A percentile compares a stretch with the other conserved stretches of the same genome.
These are phyloP conservation scores for Tolypeutes matacus DNA, from an alignment of 2,797 vertebrate genomes.

Conservation along the genomic window DNA sequence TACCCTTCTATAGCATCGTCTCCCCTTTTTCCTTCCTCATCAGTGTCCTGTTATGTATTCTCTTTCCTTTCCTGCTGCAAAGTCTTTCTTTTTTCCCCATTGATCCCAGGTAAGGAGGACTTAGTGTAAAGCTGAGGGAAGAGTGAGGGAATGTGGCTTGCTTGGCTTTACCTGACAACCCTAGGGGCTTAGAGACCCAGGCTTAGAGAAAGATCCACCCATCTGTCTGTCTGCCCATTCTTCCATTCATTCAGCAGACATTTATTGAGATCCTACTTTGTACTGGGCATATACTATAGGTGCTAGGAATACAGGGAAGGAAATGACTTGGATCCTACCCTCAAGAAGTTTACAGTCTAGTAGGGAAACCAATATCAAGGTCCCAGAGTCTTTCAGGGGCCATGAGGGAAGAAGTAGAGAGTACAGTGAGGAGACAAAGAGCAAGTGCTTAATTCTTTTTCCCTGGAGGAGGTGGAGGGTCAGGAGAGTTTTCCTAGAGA, in stretches of 20 bases:
- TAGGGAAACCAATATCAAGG: background rate
- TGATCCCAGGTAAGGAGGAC: background rate
- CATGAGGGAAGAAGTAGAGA: background rate
- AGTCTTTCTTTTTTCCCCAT: background rate
- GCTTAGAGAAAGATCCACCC: background rate
- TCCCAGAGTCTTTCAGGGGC: background rate
- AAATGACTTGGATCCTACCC: background rate
- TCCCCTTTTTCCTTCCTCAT: background rate
- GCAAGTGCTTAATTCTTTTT: background rate
- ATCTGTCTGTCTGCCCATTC: background rate
- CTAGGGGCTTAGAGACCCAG: background rate
- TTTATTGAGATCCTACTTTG: background rate
- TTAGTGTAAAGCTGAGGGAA: background rate
- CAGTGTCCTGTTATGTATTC: background rate
- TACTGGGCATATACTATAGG: background rate
- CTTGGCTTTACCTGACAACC: background rate
- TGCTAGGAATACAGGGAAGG: background rate
- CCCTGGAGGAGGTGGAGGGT: background rate
- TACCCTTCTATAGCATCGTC: background rate
- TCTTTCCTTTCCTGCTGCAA: background rate
- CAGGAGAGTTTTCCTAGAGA: background rate
- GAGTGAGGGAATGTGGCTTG: background rate
- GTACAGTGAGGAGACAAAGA: background rate
- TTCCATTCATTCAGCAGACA: background rate
- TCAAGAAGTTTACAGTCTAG: background rate